phyloP scores from a whole-genome alignment of 2,888 invertebrate species.

The Meghimatium bilineatum region DNA sequence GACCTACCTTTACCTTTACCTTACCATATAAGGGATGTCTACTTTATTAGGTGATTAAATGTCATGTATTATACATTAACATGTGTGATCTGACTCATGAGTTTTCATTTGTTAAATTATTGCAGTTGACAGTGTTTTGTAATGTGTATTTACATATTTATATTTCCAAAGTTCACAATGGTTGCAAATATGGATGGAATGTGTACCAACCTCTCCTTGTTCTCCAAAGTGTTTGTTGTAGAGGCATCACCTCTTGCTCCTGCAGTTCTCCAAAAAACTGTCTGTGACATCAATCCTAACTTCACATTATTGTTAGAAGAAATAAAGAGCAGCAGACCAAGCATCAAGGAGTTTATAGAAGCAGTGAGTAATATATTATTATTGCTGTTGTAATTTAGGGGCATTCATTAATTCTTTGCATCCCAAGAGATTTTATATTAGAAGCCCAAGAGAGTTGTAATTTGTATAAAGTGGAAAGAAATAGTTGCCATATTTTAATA shows the following conservation, averaged over 20 bases:
- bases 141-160: not conserved
- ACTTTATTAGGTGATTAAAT: not conserved
- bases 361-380: conserved; percentile 55
- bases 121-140: not conserved
- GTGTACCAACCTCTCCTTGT: conserved; percentile 54
- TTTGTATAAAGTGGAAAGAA: too few relatives aligned
- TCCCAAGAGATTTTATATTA: too few relatives aligned
- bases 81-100: not conserved
- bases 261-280: conserved; percentile 52
- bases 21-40: not conserved
- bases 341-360: conserved; percentile 56
- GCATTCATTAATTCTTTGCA: too few relatives aligned
- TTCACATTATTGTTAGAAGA: conserved; percentile 56
- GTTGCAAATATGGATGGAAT: conserved; percentile 42
- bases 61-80: not conserved
- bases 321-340: conserved; percentile 56
- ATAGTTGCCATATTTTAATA: too few relatives aligned
- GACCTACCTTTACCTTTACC: too few relatives aligned
- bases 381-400: not conserved
- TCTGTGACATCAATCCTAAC: conserved; percentile 61
- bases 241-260: conserved; percentile 51
- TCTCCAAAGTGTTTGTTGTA: conserved; percentile 54
- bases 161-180: conserved; percentile 34
- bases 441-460: not conserved
- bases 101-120: not conserved